Evolutionary conservation across 2,888 invertebrate species (phyloP), one percentile per base, ranked within the genome.

Genomic region (Drosophila testacea): DNA sequence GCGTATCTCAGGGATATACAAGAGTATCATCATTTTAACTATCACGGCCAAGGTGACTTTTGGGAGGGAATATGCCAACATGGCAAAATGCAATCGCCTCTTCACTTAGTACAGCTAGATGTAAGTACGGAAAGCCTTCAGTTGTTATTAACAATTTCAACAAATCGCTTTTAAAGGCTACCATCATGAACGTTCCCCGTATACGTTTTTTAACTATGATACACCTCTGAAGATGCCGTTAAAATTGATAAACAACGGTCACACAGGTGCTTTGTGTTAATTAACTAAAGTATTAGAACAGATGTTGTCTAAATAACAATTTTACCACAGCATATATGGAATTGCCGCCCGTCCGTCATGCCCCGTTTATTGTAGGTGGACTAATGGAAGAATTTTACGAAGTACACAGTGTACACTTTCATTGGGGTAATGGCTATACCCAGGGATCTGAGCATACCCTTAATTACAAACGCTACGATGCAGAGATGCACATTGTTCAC

Each of bases 401-500:
- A 51, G 88, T 80, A 0, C 70, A 83, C 6, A 78, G 77, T 28
- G 57, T 91, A 0, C 92, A 92, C 55, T 96, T 96, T 92, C 96
- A 96, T 91, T 96, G 96, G 96, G 92, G 95, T 1, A 94, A 94
- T 69, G 94, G 93, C 83, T 95, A 95, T 91, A 94, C 94, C 89
- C 93, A 94, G 22, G 96, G 96, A n/a, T 95, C 96, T 0, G 92
- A 92, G 30, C 91, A 91, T 50, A 16, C 69, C 6, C 81, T 91
- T 10, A 75, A 90, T 50, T 68, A 57, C 4, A 32, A 56, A 11
- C 94, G 94, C 57, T 94, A 92, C 79, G 94, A 94, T 6, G 90
- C 95, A 52, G 95, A 95, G 90, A 90, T 95, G 77, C 96, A 96
- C 86, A 93, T 96, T 55, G 95, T 96, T 0, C 95, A 95, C 88